These are phyloP conservation scores for Goniozus legneri DNA, from an alignment of 1,140 invertebrate genomes.

Conservation along the genomic window DNA sequence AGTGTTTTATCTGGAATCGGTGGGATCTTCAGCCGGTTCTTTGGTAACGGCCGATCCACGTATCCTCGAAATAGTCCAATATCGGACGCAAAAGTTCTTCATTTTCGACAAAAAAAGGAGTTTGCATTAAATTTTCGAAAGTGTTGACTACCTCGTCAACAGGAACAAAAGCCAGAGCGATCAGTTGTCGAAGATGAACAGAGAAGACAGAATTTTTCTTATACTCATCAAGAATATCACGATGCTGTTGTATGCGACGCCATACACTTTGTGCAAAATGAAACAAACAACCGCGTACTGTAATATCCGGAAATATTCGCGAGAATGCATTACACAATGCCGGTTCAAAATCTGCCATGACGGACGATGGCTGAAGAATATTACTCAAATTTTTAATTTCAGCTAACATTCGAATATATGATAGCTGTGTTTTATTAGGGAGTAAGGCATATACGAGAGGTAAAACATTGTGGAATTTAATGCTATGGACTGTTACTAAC, in stretches of 20 bases:
- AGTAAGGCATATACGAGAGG: constrained; percentile 13
- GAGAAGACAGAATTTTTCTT: neutral
- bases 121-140: neutral
- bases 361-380: constrained; percentile 1
- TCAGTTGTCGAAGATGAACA: neutral
- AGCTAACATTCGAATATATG: constrained; percentile 5
- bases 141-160: neutral
- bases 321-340: constrained; percentile 8
- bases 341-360: constrained; percentile 11
- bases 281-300: constrained; percentile 9
- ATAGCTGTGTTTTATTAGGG: constrained; percentile 6
- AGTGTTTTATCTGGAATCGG: neutral
- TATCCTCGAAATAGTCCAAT: constrained; percentile 10
- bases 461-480: constrained; percentile 3
- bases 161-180: neutral
- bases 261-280: constrained; percentile 9
- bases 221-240: neutral
- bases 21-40: neutral
- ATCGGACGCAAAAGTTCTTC: neutral
- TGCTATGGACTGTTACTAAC: constrained; percentile 13
- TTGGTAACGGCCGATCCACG: constrained; percentile 7
- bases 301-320: neutral
- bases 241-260: constrained; percentile 1
- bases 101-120: neutral
- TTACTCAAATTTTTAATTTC: neutral